Evolutionary conservation across 2,113 vertebrate genomes (phyloP).

Genomic region (Odontophorus gujanensis): DNA sequence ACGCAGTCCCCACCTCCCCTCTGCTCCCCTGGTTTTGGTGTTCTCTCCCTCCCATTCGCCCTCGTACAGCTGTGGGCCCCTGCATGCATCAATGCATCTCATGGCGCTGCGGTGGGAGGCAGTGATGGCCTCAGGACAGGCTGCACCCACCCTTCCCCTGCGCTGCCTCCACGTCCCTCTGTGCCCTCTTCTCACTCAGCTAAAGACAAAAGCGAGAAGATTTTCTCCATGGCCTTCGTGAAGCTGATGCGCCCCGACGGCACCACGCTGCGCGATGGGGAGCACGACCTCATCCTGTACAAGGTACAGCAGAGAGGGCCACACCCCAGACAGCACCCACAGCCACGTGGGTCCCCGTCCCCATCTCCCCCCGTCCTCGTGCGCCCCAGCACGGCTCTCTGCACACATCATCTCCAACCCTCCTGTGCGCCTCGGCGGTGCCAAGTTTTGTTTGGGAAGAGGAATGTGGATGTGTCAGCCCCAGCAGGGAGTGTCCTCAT

Average conservation of each 20-base stretch:
- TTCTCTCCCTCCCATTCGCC: background rate
- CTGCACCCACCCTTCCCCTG: accelerated
- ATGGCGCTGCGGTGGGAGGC: background rate
- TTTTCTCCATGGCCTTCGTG: slow-evolving; percentile 74
- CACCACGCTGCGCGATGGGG: slow-evolving; percentile 60
- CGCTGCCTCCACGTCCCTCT: accelerated
- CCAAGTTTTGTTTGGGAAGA: background rate
- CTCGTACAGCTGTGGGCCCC: background rate
- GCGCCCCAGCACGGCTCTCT: background rate
- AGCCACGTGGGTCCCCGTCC: background rate
- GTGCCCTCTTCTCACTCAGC: background rate
- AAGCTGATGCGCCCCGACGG: slow-evolving; percentile 55
- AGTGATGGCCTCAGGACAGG: background rate
- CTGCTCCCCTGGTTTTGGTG: background rate
- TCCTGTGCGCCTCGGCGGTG: background rate
- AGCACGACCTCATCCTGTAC: slow-evolving; percentile 66
- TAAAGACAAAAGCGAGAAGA: slow-evolving; percentile 59
- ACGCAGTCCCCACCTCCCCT: background rate
- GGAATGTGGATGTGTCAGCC: background rate
- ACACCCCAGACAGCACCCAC: background rate
- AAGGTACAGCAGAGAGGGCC: background rate
- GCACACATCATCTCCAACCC: accelerated
- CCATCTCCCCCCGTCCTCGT: background rate
- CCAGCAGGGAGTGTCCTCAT: background rate
- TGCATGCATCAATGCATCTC: background rate